Base-by-base conservation (phyloP, 37 sponge, comb jelly and placozoan genomes). In the Cliona cf. orientalis region DNA sequence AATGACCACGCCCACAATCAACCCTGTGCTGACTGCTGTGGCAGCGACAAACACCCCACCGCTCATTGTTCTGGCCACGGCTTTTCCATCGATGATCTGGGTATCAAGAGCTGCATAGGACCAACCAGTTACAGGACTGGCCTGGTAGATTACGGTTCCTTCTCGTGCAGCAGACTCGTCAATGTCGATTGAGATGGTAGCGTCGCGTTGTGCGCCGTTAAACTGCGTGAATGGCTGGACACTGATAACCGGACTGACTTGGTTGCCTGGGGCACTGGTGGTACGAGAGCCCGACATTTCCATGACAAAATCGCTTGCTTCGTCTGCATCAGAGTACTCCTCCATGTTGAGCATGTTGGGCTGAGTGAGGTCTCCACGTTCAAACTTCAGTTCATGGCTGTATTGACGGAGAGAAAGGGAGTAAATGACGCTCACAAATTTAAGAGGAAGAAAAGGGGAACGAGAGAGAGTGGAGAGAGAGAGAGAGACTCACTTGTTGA, bases 11-110 rank as follows among this genome's bases (percentile, higher is more conserved):
- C 69, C 68, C 0, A 83, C 86, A 22, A 85, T 75, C 29, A 88
- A 69, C 6, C 74, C 56, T 1, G 69, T 49, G 32, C 70, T 57
- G 9, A 68, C 43, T 0, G 63, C 61, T 0, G 81, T 42, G 38
- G 78, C 72, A 21, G 75, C 94, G 22, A 90, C 89, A 72, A 88
- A 96, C 49, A 93, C 74, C 1, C 93, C 97, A 26, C 84, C 97
- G 17, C 69, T 2, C n/a, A 39, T 33, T 14, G 90, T 75, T 21
- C 55, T 46, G 1, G 92, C 87, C 5, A 69, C 61, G 25, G 80
- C 86, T 41, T 21, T 45, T 1, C 76, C 87, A 34, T 86, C 73
- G 9, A n/a, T 56, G 26, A 83, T 37, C 35, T 43, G 33, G 1
- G 84, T 84, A 0, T 82, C 85, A 2, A 95, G 55, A 5, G 14